phyloP scores from a whole-genome alignment of 2,888 invertebrate species.

The Leptopilina syphax region DNA sequence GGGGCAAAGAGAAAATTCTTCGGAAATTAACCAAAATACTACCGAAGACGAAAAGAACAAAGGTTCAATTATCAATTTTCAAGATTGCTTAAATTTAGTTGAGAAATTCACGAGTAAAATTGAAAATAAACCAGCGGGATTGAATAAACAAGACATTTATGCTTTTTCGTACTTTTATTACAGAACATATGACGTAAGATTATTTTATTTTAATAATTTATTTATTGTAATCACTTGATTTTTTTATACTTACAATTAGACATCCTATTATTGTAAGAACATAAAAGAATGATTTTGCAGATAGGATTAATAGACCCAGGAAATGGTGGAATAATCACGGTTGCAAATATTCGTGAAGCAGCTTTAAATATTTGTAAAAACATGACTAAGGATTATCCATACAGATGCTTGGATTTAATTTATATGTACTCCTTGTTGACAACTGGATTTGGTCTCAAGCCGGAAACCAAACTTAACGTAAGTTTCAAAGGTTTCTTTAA shows the following conservation, averaged over 20 bases:
- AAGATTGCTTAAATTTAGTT: slow-evolving; percentile 80
- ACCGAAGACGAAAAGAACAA: slow-evolving; percentile 80
- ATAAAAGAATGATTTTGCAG: slow-evolving; percentile 48
- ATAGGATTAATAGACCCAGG: slow-evolving; percentile 80
- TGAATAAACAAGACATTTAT: slow-evolving; percentile 82
- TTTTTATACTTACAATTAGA: too few species aligned
- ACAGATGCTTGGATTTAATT: slow-evolving; percentile 93
- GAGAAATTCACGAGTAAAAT: slow-evolving; percentile 80
- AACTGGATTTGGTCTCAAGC: slow-evolving; percentile 87
- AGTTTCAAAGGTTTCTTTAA: slow-evolving; percentile 66
- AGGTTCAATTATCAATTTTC: slow-evolving; percentile 81
- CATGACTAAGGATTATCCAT: slow-evolving; percentile 90
- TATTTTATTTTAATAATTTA: neutral
- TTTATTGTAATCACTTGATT: too few species aligned
- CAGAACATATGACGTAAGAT: slow-evolving; percentile 87
- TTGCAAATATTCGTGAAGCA: slow-evolving; percentile 83
- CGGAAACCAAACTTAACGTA: slow-evolving; percentile 82
- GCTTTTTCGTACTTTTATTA: slow-evolving; percentile 98
- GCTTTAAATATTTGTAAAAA: slow-evolving; percentile 84
- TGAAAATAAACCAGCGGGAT: slow-evolving; percentile 79
- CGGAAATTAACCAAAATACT: slow-evolving; percentile 57
- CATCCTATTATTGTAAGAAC: too few species aligned
- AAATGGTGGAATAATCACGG: slow-evolving; percentile 84
- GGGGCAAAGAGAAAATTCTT: slow-evolving; percentile 69
- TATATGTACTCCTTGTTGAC: slow-evolving; percentile 90